Evolutionary conservation across 1,140 invertebrate species (phyloP).

Genomic region (Kradibia gibbosae): DNA sequence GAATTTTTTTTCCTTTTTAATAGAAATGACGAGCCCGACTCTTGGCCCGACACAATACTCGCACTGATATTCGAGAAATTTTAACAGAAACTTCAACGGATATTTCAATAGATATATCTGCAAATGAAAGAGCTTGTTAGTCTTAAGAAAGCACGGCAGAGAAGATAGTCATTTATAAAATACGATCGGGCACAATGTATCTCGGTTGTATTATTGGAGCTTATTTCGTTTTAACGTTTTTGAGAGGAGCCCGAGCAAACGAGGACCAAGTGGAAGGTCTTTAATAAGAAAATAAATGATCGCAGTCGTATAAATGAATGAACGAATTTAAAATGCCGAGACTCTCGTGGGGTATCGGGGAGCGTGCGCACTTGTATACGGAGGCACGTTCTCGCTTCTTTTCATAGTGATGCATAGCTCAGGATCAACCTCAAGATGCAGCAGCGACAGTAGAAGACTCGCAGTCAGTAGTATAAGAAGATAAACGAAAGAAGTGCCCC

Average conservation of each 20-base stretch:
- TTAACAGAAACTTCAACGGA: background rate
- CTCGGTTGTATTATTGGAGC: background rate
- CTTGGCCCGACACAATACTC: background rate
- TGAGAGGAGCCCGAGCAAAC: background rate
- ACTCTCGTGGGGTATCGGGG: background rate
- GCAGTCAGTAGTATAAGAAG: constrained; percentile 33
- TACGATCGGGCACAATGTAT: background rate
- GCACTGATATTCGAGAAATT: background rate
- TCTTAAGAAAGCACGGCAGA: no score
- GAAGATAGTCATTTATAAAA: background rate
- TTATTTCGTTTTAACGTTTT: background rate
- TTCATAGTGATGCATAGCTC: background rate
- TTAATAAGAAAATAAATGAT: constrained; percentile 3
- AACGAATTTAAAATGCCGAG: constrained; percentile 9
- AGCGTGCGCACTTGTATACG: background rate
- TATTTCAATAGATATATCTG: background rate
- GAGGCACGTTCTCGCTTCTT: constrained; percentile 14
- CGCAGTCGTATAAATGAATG: constrained; percentile 6
- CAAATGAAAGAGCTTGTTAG: constrained; percentile 1
- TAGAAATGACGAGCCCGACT: background rate
- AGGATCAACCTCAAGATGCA: constrained; percentile 26
- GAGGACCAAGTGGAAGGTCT: background rate
- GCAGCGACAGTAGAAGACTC: background rate
- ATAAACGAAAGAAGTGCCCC: constrained; percentile 40
- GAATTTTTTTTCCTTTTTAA: no score